Base-by-base conservation (phyloP, 2,113 vertebrate species). In the Copsychus sechellarum region DNA sequence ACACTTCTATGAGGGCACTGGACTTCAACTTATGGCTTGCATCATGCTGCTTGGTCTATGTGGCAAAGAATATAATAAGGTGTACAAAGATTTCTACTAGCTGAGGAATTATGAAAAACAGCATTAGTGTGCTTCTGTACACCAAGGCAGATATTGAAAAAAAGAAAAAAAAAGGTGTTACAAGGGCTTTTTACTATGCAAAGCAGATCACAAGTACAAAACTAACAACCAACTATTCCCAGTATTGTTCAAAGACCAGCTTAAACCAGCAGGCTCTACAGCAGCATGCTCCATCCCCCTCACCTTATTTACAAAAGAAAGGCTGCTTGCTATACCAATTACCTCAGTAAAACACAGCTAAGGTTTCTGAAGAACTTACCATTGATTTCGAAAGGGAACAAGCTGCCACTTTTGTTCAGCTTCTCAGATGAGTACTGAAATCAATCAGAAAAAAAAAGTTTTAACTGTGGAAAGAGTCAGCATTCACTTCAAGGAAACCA, bases 371-470 rank as follows among this genome's bases (percentile, higher is more conserved):
- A 96, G 90, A 95, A 98, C 98, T 98, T 96, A 98, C 98, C 97
- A 81, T 93, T 93, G 84, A 97, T 96, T 96, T 98, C 98, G 40
- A 97, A 98, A 95, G 98, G 97, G 93, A 98, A 97, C 93, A 95
- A 96, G 92, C 79, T 97, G 96, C 96, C 93, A 93, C 96, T 96
- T 92, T 81, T 95, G 92, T 89, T 97, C 97, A 98, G 97, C 84
- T 97, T 98, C 97, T 98, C 97, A 42, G 97, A 96, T 86, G 98
- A 97, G 93, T 91, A 97, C 98, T 98, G 97, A 92, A 98, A 98
- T 93, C 62, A 98, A 97, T 74, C 87, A 97, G 90, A 97, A 94
- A 80, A 95, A 31, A 62, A 40, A 61, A 90, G 60, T 67, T 78
- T 93, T 65, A 97, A 71, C 62, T 70, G 74, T 84, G 78, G 95